Percentiles rank a stretch among this genome's conserved stretches.
Conservation (phyloP, 2,797 vertebrate species). For the Cephalopachus bancanus region DNA sequence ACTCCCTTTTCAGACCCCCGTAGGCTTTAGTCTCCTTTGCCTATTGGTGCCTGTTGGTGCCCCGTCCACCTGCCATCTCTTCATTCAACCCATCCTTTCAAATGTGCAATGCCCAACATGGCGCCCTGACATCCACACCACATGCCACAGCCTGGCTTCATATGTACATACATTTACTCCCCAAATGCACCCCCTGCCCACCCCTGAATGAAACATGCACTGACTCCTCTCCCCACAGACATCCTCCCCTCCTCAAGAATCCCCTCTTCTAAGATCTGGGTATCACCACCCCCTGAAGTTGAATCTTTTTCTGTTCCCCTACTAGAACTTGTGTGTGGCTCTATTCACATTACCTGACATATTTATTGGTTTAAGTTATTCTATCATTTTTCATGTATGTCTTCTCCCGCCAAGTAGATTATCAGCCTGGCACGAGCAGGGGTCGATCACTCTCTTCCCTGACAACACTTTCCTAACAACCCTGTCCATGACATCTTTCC, state of each 20-base stretch:
- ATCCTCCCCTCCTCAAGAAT: not conserved
- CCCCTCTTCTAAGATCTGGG: not conserved
- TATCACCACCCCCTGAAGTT: not conserved
- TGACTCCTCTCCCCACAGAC: not conserved
- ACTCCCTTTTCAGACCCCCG: not conserved
- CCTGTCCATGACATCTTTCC: not conserved
- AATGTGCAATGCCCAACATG: no score
- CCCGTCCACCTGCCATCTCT: not conserved
- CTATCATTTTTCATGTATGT: not conserved
- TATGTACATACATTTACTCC: fast-evolving
- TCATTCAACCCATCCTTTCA: not conserved
- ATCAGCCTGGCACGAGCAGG: not conserved
- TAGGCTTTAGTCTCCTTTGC: not conserved
- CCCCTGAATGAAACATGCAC: not conserved
- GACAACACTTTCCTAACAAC: not conserved
- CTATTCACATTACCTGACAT: not conserved
- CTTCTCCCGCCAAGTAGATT: not conserved
- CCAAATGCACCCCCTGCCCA: not conserved
- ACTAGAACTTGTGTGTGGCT: not conserved
- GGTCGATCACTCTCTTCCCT: not conserved
- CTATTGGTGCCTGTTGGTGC: no score
- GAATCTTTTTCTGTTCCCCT: not conserved
- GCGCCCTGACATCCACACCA: not conserved
- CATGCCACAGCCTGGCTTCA: not conserved
- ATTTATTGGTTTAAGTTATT: not conserved